Evolutionary conservation across 1,140 invertebrate species (phyloP).

Genomic region (Ostrea edulis): DNA sequence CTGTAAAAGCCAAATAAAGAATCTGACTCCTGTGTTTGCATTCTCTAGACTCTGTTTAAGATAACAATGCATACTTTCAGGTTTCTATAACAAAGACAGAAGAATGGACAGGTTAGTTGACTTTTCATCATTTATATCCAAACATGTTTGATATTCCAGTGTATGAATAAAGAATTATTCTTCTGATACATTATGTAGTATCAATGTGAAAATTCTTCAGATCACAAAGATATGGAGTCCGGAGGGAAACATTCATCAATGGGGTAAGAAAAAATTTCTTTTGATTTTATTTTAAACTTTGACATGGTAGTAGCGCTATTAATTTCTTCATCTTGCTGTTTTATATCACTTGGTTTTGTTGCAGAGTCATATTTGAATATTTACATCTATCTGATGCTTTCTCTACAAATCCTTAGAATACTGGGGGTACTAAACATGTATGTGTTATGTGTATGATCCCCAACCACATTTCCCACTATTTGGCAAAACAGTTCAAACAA

Average conservation of each 20-base stretch:
- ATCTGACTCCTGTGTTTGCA: background rate
- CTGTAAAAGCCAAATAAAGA: background rate
- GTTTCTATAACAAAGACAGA: conserved; percentile 46
- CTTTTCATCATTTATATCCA: background rate
- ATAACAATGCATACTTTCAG: conserved; percentile 11
- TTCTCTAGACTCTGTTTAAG: background rate
- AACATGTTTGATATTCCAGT: too few species aligned
- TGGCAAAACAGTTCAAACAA: too few species aligned
- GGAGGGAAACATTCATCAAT: conserved; percentile 73
- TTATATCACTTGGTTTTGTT: too few species aligned
- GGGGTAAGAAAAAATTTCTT: conserved; percentile 66
- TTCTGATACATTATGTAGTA: background rate
- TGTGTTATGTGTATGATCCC: too few species aligned
- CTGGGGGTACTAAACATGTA: too few species aligned
- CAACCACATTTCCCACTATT: too few species aligned
- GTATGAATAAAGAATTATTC: background rate
- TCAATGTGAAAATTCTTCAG: conserved; percentile 48
- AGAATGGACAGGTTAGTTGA: conserved; percentile 43
- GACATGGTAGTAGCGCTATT: too few species aligned
- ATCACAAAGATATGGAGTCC: conserved; percentile 65
- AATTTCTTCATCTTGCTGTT: too few species aligned
- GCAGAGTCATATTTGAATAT: too few species aligned
- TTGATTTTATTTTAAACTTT: background rate
- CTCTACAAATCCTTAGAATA: too few species aligned
- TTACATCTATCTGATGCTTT: too few species aligned